Evolutionary conservation across 2,797 vertebrate genomes (phyloP).

Genomic region (Helarctos malayanus): DNA sequence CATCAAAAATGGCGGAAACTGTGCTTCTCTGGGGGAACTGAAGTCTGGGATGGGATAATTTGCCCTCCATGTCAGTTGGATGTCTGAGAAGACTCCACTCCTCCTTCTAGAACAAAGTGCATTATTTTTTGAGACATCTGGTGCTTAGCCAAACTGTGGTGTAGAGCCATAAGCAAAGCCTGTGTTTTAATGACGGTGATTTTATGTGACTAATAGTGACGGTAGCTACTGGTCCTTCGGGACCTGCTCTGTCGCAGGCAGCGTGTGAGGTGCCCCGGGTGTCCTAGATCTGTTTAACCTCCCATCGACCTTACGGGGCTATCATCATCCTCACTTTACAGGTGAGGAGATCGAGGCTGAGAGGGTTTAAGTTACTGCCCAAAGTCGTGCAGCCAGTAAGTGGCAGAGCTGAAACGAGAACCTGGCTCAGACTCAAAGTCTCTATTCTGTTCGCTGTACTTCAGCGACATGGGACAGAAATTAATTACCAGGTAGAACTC

Average conservation of each 20-base stretch:
- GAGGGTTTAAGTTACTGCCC: not conserved
- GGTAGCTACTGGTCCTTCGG: not conserved
- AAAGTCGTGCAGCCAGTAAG: not conserved
- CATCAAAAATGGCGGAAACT: not conserved
- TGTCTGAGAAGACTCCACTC: not conserved
- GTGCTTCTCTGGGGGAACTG: not conserved
- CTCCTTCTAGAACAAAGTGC: not conserved
- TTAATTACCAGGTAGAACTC: not conserved
- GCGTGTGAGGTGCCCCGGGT: not conserved
- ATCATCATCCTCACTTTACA: not conserved
- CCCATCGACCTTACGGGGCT: not conserved
- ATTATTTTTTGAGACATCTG: not conserved
- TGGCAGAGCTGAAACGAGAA: conserved; percentile 15
- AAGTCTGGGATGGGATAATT: not conserved
- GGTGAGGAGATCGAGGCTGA: not conserved
- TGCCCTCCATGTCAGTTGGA: not conserved
- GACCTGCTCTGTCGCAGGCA: not conserved
- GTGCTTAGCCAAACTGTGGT: not conserved
- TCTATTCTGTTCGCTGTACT: not conserved
- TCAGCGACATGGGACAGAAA: not conserved
- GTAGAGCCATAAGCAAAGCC: not conserved
- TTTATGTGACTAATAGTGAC: not conserved
- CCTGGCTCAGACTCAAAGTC: not conserved
- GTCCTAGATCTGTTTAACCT: not conserved
- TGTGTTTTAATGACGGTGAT: not conserved